Percentiles rank a stretch among this genome's conserved stretches.
Evolutionary conservation across 2,797 vertebrate species (phyloP).

Genomic region (Tympanoctomys barrerae): DNA sequence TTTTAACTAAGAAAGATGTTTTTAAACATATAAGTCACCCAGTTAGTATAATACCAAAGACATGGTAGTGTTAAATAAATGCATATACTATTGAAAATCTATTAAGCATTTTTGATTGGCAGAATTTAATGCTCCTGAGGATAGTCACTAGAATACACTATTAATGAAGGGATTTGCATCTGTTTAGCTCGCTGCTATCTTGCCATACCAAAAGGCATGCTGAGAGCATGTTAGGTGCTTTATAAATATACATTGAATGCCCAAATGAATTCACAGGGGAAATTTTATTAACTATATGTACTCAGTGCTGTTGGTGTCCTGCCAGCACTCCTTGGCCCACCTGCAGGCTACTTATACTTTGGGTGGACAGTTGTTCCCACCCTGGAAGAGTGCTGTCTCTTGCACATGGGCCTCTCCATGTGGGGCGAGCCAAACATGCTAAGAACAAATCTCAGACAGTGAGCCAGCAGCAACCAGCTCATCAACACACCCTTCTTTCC

Average conservation of each 20-base stretch:
- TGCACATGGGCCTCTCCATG: neutral
- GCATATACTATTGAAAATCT: conserved; percentile 36
- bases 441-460: conserved; percentile 9
- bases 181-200: conserved; percentile 15
- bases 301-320: neutral
- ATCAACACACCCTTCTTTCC: neutral
- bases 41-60: neutral
- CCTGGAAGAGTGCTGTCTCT: neutral
- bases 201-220: conserved; percentile 40
- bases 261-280: conserved; percentile 1
- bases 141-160: conserved; percentile 24
- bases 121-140: conserved; percentile 58
- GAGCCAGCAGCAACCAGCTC: conserved; percentile 15
- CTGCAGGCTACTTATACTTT: neutral
- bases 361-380: neutral
- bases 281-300: conserved; percentile 11
- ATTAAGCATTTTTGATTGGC: conserved; percentile 11
- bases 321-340: neutral
- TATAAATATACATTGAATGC: conserved; percentile 28
- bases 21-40: conserved; percentile 24
- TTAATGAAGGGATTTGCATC: neutral
- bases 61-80: conserved; percentile 7
- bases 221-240: neutral
- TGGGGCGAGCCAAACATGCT: neutral
- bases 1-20: neutral